Base-by-base conservation (phyloP, 1,140 invertebrate genomes). In the Bradysia coprophila region DNA sequence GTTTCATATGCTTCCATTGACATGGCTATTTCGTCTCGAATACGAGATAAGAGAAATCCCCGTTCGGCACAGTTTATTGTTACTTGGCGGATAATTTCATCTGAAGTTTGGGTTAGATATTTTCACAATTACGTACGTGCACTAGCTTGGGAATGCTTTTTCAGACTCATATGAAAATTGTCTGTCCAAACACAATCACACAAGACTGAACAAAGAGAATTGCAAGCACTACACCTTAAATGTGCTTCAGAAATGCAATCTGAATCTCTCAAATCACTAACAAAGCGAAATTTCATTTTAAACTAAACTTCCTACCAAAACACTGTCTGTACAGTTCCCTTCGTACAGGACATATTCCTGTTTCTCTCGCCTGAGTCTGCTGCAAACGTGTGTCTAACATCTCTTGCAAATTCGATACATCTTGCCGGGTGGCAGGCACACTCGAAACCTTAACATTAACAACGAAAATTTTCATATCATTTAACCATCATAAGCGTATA, bases 1-100 rank as follows among this genome's bases (percentile, higher is more conserved):
- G 86, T 87, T 55, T 81, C 72, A 55, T 95, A 98, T 1, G 93
- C 90, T 51, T 89, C 80, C 55, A 97, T 81, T 0, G 93, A 96
- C 80, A 98, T 95, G 45, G 80, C 70, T 40, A 97, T 79, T 69
- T 98, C 94, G 62, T 98, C 92, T 19, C 94, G 68, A 1, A 98
- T 82, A 51, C 93, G 69, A 19, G 97, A 62, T 11, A 98, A 64
- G 2, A 98, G 62, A 6, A 98, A 65, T n/a, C 95, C 95, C 48
- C 93, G 71, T 66, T 98, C 94, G 0, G 86, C 84, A 59, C 95
- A 98, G 61, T 95, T 97, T 11, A 98, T 88, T 3, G 93, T 96
- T 10, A 96, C 89, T 72, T 98, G 81, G 20, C 89, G 66, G 52
- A 93, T 93, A 23, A 93, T 65, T 64, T 94, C 89, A 66, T 93